Evolutionary conservation across 2,113 vertebrate genomes (phyloP), one percentile per base, ranked within the genome.

Genomic region (Dunckerocampus dactyliophorus): DNA sequence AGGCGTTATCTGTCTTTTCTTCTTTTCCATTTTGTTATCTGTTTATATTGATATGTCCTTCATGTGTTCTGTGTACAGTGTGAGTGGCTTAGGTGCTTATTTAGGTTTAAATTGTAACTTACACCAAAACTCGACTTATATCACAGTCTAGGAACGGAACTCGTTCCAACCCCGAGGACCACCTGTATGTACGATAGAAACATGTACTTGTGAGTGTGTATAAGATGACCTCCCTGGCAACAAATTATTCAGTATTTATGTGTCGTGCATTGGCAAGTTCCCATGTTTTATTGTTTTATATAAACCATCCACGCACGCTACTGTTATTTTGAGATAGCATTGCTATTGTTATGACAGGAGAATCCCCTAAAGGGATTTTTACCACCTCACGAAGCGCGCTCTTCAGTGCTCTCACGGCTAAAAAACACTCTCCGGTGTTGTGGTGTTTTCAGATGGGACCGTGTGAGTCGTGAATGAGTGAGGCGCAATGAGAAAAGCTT

Each of bases 281-380:
- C 57, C 17, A 1, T 74, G 68, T 81, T 83, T 84, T 77, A 84
- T 69, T 75, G 73, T 75, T 78, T 82, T 74, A 71, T 77, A 79
- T 85, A 83, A 83, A 83, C 73, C 77, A 65, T 65, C 63, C 76
- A 71, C 74, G 72, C 74, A 80, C 76, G 74, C 73, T 59, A 62
- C 74, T 79, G 75, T 85, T 79, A 81, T 77, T 87, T 81, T 79
- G 77, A 83, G 77, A 81, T 67, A 72, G 58, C 73, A 56, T 65
- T 59, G 77, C 75, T 75, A 74, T 72, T 85, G 77, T 80, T 82
- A 81, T 79, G 83, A 85, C 81, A 83, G 77, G 67, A 81, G 82
- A 82, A 81, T 70, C 77, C 81, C 82, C 82, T 77, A 43, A 72
- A 82, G 82, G 79, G 77, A 77, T 77, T 77, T 80, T 82, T 80